Evolutionary conservation across 2,113 vertebrate species (phyloP).

Genomic region (Triplophysa siluroides): DNA sequence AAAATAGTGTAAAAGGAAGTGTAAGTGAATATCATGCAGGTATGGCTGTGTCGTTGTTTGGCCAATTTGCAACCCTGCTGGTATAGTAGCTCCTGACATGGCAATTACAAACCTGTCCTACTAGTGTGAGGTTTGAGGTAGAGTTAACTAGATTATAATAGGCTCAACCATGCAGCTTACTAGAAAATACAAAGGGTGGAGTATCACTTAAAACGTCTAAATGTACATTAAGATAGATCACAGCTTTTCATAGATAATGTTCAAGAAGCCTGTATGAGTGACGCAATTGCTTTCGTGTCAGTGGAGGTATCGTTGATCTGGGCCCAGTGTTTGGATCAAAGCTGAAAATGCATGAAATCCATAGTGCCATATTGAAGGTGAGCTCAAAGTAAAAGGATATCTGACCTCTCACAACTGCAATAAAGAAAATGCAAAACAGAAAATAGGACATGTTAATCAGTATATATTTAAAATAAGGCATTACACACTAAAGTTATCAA

Average conservation of each 20-base stretch:
- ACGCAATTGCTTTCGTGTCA: neutral
- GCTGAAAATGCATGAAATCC: slow-evolving; percentile 23
- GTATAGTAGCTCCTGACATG: slow-evolving; percentile 2
- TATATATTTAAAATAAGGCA: neutral
- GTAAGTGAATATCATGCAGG: neutral
- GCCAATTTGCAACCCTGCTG: neutral
- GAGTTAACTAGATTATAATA: neutral
- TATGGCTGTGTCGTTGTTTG: slow-evolving; percentile 26
- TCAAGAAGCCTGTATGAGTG: neutral
- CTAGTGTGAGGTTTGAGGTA: slow-evolving; percentile 40
- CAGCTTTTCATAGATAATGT: neutral
- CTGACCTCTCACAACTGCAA: neutral
- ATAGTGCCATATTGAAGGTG: neutral
- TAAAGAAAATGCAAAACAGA: neutral
- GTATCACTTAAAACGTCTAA: neutral
- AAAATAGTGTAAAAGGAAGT: neutral
- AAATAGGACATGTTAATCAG: neutral
- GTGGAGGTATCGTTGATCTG: neutral
- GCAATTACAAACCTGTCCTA: neutral
- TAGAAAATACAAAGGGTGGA: neutral
- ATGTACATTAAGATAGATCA: neutral
- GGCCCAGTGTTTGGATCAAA: neutral
- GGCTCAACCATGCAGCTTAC: neutral
- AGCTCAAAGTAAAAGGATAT: neutral
- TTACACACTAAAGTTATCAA: too few species aligned